Base-by-base conservation (phyloP, 2,888 invertebrate genomes). In the Calameuta idolon region DNA sequence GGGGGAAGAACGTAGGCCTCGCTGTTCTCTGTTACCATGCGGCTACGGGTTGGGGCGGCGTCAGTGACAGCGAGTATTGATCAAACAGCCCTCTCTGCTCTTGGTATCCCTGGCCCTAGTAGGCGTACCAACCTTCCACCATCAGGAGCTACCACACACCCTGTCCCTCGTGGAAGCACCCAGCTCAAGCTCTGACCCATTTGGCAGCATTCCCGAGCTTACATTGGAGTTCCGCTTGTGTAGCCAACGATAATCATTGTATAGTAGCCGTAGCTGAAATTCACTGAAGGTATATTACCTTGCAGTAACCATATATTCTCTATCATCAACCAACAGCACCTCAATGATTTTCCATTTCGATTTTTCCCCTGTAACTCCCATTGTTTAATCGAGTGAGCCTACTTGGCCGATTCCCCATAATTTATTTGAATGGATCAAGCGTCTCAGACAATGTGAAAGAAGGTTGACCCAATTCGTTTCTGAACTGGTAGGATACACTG, bases 131-230 rank as follows among this genome's bases (percentile, higher is more conserved):
- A 81, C 79, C 79, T 69, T 74, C 78, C 78, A 78, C 77, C 77
- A 76, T 74, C 77, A 74, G 68, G 75, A 79, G 77, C 77, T 77
- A 77, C 40, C 40, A 12, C 76, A 55, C 55, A 55, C 55, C 77
- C 75, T 76, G 55, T 78, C 76, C 78, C 80, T 82, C 77, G 77
- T 80, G 76, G 81, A 81, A 76, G 81, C 77, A 84, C 82, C 83
- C 86, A 79, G 84, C 83, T 84, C 87, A 84, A 86, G 86, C 86
- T 89, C 87, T 90, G 90, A 90, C 89, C 90, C 85, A 90, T 90
- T 90, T 90, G 89, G 90, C 90, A 90, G 74, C 78, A 83, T 87
- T 89, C 89, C 89, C 89, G 86, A 87, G 84, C 83, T 83, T 83
- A 84, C 84, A 82, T 82, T 82, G 81, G 82, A 82, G 83, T 83